phyloP scores from a whole-genome alignment of 2,888 invertebrate genomes.

The Drosophila imparisetae region DNA sequence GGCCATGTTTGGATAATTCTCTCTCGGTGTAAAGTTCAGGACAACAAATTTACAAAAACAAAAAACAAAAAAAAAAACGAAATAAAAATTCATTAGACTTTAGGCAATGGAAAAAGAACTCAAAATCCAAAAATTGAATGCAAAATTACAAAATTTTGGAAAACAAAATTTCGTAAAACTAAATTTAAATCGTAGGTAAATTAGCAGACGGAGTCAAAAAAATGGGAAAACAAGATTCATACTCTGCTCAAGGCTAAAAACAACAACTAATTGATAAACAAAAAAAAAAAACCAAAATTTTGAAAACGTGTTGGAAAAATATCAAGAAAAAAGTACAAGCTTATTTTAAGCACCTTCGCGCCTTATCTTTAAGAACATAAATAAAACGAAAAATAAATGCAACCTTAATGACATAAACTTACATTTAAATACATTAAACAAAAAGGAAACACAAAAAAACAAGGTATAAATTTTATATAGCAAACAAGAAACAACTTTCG shows the following conservation, averaged over 20 bases:
- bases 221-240: slow-evolving; percentile 44
- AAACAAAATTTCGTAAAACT: slow-evolving; percentile 81
- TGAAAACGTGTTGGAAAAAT: slow-evolving; percentile 82
- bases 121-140: slow-evolving; percentile 74
- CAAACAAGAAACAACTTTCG: slow-evolving; percentile 62
- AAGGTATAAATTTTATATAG: slow-evolving; percentile 70
- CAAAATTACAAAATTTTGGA: slow-evolving; percentile 82
- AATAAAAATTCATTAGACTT: slow-evolving; percentile 60
- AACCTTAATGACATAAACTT: slow-evolving; percentile 67
- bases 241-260: slow-evolving; percentile 43
- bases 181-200: slow-evolving; percentile 69
- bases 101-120: slow-evolving; percentile 60
- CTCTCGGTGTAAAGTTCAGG: slow-evolving; percentile 84
- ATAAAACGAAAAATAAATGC: slow-evolving; percentile 66
- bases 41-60: slow-evolving; percentile 75
- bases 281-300: slow-evolving; percentile 62
- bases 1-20: slow-evolving; percentile 84
- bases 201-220: slow-evolving; percentile 41
- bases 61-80: slow-evolving; percentile 57
- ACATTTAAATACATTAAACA: slow-evolving; percentile 71
- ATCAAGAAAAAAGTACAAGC: slow-evolving; percentile 90
- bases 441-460: slow-evolving; percentile 53
- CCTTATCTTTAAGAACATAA: slow-evolving; percentile 88
- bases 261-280: slow-evolving; percentile 69
- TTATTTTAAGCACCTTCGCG: slow-evolving; percentile 90